Base-by-base conservation (phyloP, 2,888 invertebrate species). In the Drosophila mimica region DNA sequence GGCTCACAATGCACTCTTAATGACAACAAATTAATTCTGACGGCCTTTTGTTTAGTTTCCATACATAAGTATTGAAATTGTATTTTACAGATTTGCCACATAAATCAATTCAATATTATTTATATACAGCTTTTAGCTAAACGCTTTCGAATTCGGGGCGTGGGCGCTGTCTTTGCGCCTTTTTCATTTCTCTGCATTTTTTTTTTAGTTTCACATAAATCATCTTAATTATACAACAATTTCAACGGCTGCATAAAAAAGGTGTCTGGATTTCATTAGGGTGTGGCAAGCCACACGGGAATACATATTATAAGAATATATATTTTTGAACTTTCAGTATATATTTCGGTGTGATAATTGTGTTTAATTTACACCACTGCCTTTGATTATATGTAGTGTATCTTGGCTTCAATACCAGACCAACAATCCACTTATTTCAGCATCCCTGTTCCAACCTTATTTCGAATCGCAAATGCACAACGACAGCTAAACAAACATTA, bases 401-500 rank as follows among this genome's bases (percentile, higher is more conserved):
- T 31, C 25, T 48, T 33, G 63, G 43, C 20, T 49, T 33, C 20
- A 9, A 54, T 56, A 30, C 36, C 9, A 36, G 25, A 33, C 40
- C 54, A 52, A 38, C 49, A 76, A 49, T 28, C 38, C 46, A 57
- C 61, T 58, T 65, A 61, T 53, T 43, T 25, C 40, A 31, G n/a
- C 56, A 48, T 28, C 56, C 36, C 49, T 52, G 49, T 13, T 28
- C 38, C 38, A 43, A 20, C n/a, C 57, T 53, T 9, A 30, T 51
- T 58, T 9, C 3, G 69, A 52, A 48, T 72, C 59, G 81, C 72
- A 85, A 88, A 87, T 88, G 79, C 88, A 61, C 74, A 74, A 86
- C 81, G 89, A 90, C 90, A 90, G 87, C 87, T 88, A 90, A 87
- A 79, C 90, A 87, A 87, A 87, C 89, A 87, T 87, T 87, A 87